Base-by-base conservation (phyloP, 2,888 invertebrate species). In the Lithosia quadra region DNA sequence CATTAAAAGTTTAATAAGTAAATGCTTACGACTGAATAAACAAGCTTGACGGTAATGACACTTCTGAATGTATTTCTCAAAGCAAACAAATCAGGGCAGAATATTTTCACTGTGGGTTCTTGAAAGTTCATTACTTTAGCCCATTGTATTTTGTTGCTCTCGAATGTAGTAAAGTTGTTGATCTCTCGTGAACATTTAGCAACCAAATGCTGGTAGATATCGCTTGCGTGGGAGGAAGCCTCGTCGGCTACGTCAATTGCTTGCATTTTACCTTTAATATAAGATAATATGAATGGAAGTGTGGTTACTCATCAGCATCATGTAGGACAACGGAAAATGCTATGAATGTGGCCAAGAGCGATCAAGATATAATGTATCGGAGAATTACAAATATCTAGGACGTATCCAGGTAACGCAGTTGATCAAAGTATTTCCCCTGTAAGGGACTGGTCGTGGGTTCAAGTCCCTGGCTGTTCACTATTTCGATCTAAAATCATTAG, bases 21-120 rank as follows among this genome's bases (percentile, higher is more conserved):
- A n/a, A 28, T 53, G 73, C 79, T 84, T 87, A 96, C 96, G 90
- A 95, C 83, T 71, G 95, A 86, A 83, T 95, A 96, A 36, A 96
- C 80, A 18, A 96, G 83, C 80, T 92, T 90, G 15, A 96, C 77
- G 5, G 95, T 95, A 11, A 96, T 89, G 7, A 85, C 84, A 18
- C 93, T 93, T 59, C 95, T 89, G 77, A 96, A 96, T n/a, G 96
- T 96, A 76, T 96, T 94, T 66, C 96, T 90, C 68, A 96, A 81
- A 18, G 94, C 90, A 0, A 71, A 72, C 24, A 96, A 89, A 75
- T 96, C 94, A 0, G 95, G 92, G 69, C 95, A 92, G 68, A 95
- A 95, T 65, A 96, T 92, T 77, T 86, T 88, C 24, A 96, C 75
- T 1, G 95, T 84, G 2, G 95, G 95, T 74, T 95, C 94, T 57